These are phyloP conservation scores for Perizoma flavofasciatum DNA, from an alignment of 2,888 invertebrate species.

Conservation along the genomic window DNA sequence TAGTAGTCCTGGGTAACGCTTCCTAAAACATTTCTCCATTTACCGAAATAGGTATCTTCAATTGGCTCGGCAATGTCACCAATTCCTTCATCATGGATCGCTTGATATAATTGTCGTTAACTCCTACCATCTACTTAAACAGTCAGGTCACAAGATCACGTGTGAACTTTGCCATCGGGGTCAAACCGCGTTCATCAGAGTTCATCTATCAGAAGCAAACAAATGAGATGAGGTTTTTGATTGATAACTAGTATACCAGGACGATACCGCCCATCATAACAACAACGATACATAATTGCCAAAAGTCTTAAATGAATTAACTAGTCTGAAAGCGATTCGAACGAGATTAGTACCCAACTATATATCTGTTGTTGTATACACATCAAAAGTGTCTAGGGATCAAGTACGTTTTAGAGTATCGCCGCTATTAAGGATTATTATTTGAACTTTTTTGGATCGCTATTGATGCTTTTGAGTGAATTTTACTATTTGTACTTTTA, in stretches of 20 bases:
- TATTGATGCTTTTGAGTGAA: too few species aligned
- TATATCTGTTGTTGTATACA: too few species aligned
- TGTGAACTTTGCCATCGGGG: constrained; percentile 17
- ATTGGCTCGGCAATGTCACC: background rate
- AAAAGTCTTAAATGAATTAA: background rate
- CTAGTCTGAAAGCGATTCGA: background rate
- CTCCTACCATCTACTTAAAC: constrained; percentile 4
- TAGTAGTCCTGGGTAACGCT: too few species aligned
- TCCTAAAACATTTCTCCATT: too few species aligned
- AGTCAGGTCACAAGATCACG: constrained; percentile 10
- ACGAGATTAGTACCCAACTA: too few species aligned
- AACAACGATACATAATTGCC: constrained; percentile 1
- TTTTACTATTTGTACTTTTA: too few species aligned
- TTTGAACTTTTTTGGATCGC: too few species aligned
- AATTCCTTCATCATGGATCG: constrained; percentile 11
- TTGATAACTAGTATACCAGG: constrained; percentile 8
- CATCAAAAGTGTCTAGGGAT: too few species aligned
- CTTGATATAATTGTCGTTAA: constrained; percentile 4
- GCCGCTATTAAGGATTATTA: too few species aligned
- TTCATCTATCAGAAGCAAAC: constrained; percentile 17
- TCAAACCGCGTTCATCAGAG: constrained; percentile 14
- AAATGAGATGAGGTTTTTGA: constrained; percentile 13
- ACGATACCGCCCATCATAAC: background rate
- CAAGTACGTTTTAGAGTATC: too few species aligned
- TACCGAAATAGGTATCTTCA: background rate